phyloP scores from a whole-genome alignment of 2,113 vertebrate species.

The Lepus europaeus region DNA sequence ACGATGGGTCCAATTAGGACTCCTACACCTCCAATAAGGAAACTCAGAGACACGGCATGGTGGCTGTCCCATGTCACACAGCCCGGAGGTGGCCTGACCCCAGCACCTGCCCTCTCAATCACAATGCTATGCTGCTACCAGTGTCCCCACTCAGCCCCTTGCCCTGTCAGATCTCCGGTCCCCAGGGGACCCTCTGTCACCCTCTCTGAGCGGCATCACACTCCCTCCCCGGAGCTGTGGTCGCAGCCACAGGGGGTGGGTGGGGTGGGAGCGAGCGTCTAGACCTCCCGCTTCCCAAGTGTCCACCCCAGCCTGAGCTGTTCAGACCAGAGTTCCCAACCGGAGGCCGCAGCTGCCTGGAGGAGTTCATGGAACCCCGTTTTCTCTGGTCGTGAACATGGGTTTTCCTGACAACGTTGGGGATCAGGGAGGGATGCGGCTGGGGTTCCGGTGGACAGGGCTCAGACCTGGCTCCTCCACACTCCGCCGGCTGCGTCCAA shows the following conservation, averaged over 20 bases:
- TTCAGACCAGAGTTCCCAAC: background rate
- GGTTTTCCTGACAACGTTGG: background rate
- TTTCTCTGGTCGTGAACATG: constrained; percentile 79
- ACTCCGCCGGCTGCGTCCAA: constrained; percentile 85
- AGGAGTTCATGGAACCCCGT: constrained; percentile 78
- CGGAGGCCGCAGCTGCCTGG: constrained; percentile 61
- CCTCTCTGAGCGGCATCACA: background rate
- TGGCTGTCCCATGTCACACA: background rate
- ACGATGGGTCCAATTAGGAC: background rate
- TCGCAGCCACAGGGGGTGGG: background rate
- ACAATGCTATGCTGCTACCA: constrained; percentile 44
- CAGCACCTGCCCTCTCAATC: background rate
- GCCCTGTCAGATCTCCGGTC: background rate
- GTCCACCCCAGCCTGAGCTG: background rate
- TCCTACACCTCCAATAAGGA: background rate
- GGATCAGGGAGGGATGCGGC: background rate
- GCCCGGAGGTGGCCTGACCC: background rate
- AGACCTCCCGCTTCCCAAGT: background rate
- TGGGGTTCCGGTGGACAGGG: background rate
- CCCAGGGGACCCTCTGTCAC: background rate
- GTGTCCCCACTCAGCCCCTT: background rate
- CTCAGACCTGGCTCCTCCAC: constrained; percentile 75
- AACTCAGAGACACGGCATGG: background rate
- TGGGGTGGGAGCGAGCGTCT: background rate
- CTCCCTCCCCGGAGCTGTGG: background rate